Evolutionary conservation across 30 jellyfish, hydroid and myxozoan species (phyloP), one percentile per base, ranked within the genome.

Genomic region (Chrysaora quinquecirrha): DNA sequence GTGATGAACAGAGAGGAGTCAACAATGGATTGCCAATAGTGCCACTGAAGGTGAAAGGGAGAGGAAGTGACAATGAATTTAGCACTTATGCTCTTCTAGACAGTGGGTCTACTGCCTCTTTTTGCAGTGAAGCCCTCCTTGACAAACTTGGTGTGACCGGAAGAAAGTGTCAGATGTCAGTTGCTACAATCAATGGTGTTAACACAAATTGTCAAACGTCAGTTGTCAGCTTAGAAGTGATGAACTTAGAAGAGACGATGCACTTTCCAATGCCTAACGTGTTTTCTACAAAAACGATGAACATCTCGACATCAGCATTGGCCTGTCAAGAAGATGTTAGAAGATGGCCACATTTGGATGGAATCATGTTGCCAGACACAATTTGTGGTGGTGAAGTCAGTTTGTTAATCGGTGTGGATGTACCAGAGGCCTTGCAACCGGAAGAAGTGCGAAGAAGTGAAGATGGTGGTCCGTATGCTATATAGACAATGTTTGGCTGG

Each of bases 101-200:
- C 85, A 81, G 49, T 50, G 85, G 91, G 18, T 81, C 91, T 6
- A 81, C 84, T 66, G 85, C 85, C 24, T 67, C 91, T 27, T 81
- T 66, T 71, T 67, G 85, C 71, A 27, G 75, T 52, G 71, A 81
- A 47, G 91, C 67, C 68, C 90, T 81, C 10, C 50, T 81, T 84
- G 10, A 19, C 11, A 48, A 81, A 69, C 91, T 67, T 24, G 85
- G 85, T 31, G 52, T 67, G 30, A 73, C 56, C 19, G 81, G 75
- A 47, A 81, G 21, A 65, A 67, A 70, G 61, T 69, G 85, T 60
- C 85, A 56, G 29, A 81, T 52, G 21, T 62, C 83, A 19, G 30
- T 67, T 62, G 91, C 91, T 46, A 67, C 91, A 28, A 71, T 81
- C 71, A 67, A 62, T 56, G 63, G 46, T 28, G 85, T 81, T 48